Percentiles rank a stretch among this genome's conserved stretches.
Evolutionary conservation across 2,888 invertebrate genomes (phyloP).

Genomic region (Caenorhabditis uteleia): DNA sequence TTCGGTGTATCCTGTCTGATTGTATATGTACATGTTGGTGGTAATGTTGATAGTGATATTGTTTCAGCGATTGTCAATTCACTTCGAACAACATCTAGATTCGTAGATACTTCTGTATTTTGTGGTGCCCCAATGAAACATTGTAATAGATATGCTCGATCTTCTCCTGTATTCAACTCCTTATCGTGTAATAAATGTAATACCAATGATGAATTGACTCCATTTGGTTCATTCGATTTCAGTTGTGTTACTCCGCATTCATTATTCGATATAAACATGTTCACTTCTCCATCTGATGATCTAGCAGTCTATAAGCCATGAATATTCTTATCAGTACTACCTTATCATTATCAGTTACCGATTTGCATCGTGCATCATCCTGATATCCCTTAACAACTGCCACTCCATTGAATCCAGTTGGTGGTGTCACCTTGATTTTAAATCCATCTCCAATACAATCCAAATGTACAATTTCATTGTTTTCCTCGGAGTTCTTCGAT

Average conservation of each 20-base stretch:
- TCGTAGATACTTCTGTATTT: slow-evolving; percentile 53
- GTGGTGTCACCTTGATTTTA: slow-evolving; percentile 41
- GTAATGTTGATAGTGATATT: slow-evolving; percentile 57
- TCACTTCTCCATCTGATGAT: slow-evolving; percentile 6
- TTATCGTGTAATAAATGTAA: slow-evolving; percentile 46
- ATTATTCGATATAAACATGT: slow-evolving; percentile 38
- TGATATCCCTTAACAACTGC: slow-evolving; percentile 49
- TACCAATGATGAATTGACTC: slow-evolving; percentile 34
- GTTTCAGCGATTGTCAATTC: slow-evolving; percentile 57
- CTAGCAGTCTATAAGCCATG: slow-evolving; percentile 15
- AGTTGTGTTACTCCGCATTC: slow-evolving; percentile 44
- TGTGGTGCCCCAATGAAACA: slow-evolving; percentile 38
- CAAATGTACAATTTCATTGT: slow-evolving; percentile 26
- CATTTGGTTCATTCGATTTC: slow-evolving; percentile 36
- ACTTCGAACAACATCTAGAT: slow-evolving; percentile 50
- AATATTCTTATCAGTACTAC: too few relatives aligned
- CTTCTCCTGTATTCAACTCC: slow-evolving; percentile 36
- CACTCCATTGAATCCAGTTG: slow-evolving; percentile 39
- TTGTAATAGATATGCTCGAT: slow-evolving; percentile 51
- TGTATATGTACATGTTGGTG: slow-evolving; percentile 65
- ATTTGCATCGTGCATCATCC: slow-evolving; percentile 44
- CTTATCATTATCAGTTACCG: too few relatives aligned
- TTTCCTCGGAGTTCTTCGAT: too few relatives aligned
- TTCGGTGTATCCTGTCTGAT: slow-evolving; percentile 59
- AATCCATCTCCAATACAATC: slow-evolving; percentile 44